phyloP scores from a whole-genome alignment of 2,113 vertebrate genomes.

The Aramus guarauna region DNA sequence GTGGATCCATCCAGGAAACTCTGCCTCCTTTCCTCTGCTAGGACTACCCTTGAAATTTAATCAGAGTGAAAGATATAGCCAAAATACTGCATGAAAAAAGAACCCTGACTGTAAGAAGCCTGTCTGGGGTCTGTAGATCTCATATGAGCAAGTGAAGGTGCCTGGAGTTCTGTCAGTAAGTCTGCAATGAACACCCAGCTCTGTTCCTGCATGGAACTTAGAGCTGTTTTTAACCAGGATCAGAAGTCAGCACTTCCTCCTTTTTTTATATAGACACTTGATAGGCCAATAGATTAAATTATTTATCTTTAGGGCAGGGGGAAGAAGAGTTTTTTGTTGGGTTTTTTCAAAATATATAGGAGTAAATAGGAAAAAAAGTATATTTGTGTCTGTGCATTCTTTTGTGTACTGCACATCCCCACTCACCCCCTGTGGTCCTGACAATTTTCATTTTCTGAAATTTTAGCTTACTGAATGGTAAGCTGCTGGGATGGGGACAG shows the following conservation, averaged over 20 bases:
- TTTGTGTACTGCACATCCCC: background rate
- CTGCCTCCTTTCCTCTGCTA: background rate
- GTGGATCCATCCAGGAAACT: background rate
- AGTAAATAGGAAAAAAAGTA: background rate
- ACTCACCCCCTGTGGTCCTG: background rate
- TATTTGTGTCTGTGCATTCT: background rate
- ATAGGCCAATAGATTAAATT: background rate
- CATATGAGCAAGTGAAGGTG: background rate
- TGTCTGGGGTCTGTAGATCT: background rate
- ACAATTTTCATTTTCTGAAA: background rate
- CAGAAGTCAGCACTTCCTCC: background rate
- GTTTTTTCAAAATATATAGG: background rate
- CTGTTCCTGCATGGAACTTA: background rate
- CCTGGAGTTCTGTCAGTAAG: background rate
- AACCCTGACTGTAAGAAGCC: background rate
- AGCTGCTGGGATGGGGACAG: background rate
- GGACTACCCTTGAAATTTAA: background rate
- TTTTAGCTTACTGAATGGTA: background rate
- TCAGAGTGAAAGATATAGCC: rapidly evolving
- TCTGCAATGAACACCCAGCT: background rate
- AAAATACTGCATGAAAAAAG: background rate
- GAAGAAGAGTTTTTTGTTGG: background rate
- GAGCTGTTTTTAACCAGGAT: background rate
- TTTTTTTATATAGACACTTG: background rate
- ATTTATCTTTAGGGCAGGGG: background rate